Percentiles rank a stretch among this genome's conserved stretches.
These are phyloP conservation scores for Umimayanthus chanpuru DNA, from an alignment of 92 coral and sea anemone genomes.

Conservation along the genomic window DNA sequence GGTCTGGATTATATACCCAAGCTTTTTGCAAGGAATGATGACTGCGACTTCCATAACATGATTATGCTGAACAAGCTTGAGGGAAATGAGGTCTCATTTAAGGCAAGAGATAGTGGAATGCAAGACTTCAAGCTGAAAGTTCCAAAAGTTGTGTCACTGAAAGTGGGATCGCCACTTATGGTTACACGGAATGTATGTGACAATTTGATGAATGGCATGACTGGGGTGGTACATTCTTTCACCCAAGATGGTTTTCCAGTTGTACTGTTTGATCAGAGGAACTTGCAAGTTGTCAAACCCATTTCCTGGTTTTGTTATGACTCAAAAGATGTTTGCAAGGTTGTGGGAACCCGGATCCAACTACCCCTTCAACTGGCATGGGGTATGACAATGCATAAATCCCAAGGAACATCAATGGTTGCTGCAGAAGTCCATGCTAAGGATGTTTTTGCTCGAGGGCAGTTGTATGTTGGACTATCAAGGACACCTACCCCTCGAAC, in stretches of 20 bases:
- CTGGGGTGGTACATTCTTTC: background rate
- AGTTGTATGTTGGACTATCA: constrained; percentile 47
- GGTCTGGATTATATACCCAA: constrained; percentile 52
- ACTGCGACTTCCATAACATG: constrained; percentile 57
- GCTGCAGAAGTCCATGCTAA: constrained; percentile 57
- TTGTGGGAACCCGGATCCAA: constrained; percentile 45
- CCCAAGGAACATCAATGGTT: constrained; percentile 48
- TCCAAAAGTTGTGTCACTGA: constrained; percentile 37
- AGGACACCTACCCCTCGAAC: background rate
- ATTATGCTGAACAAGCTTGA: constrained; percentile 38
- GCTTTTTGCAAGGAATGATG: constrained; percentile 57
- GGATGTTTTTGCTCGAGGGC: constrained; percentile 51
- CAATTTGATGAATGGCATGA: background rate
- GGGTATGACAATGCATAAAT: constrained; percentile 49
- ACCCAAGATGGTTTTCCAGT: background rate
- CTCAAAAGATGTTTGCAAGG: constrained; percentile 4
- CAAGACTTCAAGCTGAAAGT: constrained; percentile 36
- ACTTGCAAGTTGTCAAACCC: constrained; percentile 11
- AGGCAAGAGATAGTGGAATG: constrained; percentile 48
- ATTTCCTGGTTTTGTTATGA: constrained; percentile 34
- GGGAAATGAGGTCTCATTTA: constrained; percentile 33
- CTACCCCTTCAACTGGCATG: constrained; percentile 51
- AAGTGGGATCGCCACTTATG: constrained; percentile 60
- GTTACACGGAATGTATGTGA: constrained; percentile 46
- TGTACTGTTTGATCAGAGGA: constrained; percentile 11